Percentiles rank a stretch among this genome's conserved stretches.
These are phyloP conservation scores for Recurvirostra avosetta DNA, from an alignment of 2,113 vertebrate species.

Conservation along the genomic window DNA sequence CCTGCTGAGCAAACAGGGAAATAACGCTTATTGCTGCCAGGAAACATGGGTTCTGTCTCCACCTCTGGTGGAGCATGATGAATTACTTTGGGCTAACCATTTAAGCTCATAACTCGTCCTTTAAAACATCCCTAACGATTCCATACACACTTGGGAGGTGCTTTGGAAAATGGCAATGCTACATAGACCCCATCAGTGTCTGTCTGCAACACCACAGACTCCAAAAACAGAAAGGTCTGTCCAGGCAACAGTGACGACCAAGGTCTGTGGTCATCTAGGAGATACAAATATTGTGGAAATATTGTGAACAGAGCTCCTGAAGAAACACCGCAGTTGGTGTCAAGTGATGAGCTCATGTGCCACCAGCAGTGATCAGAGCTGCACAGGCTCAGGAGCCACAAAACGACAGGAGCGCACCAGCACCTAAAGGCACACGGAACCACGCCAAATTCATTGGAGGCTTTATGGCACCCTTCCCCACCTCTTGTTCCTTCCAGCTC, in stretches of 20 bases:
- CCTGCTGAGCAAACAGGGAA: neutral
- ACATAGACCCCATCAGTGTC: neutral
- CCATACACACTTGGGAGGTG: neutral
- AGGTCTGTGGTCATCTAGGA: neutral
- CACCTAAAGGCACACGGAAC: neutral
- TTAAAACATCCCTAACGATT: neutral
- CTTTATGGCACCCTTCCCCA: neutral
- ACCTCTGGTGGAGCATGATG: neutral
- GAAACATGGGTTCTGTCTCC: neutral
- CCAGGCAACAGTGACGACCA: neutral
- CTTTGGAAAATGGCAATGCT: neutral
- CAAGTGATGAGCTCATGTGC: neutral
- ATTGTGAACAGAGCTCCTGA: neutral
- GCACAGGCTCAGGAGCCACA: fast-evolving
- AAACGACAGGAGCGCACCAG: neutral
- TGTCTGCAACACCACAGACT: neutral
- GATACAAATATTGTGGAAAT: neutral
- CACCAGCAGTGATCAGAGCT: neutral
- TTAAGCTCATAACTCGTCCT: neutral
- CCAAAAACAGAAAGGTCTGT: neutral
- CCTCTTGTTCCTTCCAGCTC: neutral
- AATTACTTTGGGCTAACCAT: neutral
- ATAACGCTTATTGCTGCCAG: neutral
- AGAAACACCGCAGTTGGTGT: neutral
- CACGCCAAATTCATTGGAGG: neutral